Conservation (phyloP, 2,888 invertebrate species). For the Miltochrista miniata region DNA sequence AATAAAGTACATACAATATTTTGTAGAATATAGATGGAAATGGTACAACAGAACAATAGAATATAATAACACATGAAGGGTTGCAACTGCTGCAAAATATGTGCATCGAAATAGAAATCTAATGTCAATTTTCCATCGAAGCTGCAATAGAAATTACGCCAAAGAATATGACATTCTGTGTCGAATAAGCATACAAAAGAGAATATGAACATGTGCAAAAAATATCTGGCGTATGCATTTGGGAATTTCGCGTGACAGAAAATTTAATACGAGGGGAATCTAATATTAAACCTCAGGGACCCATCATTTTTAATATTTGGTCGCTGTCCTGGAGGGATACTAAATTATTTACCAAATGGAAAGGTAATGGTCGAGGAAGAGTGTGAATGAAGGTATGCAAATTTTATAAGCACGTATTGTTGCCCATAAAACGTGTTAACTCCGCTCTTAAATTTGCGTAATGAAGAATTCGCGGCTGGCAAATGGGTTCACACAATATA, state of each 20-base stretch:
- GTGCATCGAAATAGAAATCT: slow-evolving; percentile 24
- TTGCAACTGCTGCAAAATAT: slow-evolving; percentile 16
- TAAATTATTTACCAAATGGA: slow-evolving; percentile 84
- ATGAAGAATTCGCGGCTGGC: slow-evolving; percentile 62
- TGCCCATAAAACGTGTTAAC: slow-evolving; percentile 66
- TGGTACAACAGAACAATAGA: background rate
- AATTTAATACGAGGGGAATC: slow-evolving; percentile 83
- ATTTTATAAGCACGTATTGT: slow-evolving; percentile 79
- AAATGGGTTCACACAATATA: slow-evolving; percentile 47
- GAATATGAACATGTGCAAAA: slow-evolving; percentile 82
- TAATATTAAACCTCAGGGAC: slow-evolving; percentile 83
- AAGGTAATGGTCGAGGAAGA: slow-evolving; percentile 81
- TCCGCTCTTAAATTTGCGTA: slow-evolving; percentile 55
- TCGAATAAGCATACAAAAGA: slow-evolving; percentile 76
- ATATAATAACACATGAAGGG: background rate
- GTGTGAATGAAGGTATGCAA: slow-evolving; percentile 81
- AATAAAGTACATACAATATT: too few relatives aligned
- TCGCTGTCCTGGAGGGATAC: slow-evolving; percentile 78
- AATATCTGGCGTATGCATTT: slow-evolving; percentile 81
- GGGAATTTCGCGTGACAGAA: slow-evolving; percentile 83
- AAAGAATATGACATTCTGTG: slow-evolving; percentile 75
- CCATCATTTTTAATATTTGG: slow-evolving; percentile 84
- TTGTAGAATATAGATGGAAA: background rate
- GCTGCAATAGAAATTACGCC: slow-evolving; percentile 58
- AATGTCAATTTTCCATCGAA: slow-evolving; percentile 47